phyloP scores from a whole-genome alignment of 1,140 invertebrate species.

The Calliopsis andreniformis region DNA sequence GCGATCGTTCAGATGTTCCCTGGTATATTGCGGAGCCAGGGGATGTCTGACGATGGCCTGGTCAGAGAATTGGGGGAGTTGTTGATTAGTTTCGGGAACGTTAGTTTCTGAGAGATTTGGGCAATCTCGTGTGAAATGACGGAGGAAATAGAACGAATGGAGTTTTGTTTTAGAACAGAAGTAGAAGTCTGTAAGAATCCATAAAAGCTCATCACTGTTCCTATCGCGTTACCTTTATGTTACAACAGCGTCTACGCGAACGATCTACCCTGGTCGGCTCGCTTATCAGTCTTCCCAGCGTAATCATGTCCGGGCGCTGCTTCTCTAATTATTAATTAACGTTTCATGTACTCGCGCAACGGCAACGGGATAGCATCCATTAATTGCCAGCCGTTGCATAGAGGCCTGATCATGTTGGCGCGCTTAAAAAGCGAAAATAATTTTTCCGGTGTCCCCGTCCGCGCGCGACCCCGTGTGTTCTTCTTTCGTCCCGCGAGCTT shows the following conservation, averaged over 20 bases:
- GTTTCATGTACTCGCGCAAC: constrained; percentile 4
- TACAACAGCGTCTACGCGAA: background rate
- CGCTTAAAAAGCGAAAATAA: constrained; percentile 49
- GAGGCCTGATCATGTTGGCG: constrained; percentile 12
- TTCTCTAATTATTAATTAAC: constrained; percentile 53
- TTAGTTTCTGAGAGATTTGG: too few species aligned
- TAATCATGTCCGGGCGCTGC: constrained; percentile 23
- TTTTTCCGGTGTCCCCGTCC: background rate
- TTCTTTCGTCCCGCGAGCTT: constrained; percentile 13
- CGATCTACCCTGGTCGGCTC: background rate
- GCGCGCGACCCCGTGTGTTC: background rate
- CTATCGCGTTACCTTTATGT: too few species aligned
- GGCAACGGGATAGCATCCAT: background rate
- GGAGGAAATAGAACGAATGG: too few species aligned
- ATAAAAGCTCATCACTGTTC: too few species aligned
- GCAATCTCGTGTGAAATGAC: too few species aligned
- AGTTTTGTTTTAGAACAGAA: too few species aligned
- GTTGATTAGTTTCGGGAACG: too few species aligned
- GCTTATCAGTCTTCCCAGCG: constrained; percentile 21
- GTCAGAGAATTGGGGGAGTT: background rate
- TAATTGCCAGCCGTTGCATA: background rate
- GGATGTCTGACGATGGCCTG: background rate
- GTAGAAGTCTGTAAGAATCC: too few species aligned
- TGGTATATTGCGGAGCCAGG: background rate
- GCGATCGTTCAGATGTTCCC: constrained; percentile 1